Percentiles rank a stretch among this genome's conserved stretches.
Conservation (phyloP, 2,113 vertebrate species). For the Chauna torquata region DNA sequence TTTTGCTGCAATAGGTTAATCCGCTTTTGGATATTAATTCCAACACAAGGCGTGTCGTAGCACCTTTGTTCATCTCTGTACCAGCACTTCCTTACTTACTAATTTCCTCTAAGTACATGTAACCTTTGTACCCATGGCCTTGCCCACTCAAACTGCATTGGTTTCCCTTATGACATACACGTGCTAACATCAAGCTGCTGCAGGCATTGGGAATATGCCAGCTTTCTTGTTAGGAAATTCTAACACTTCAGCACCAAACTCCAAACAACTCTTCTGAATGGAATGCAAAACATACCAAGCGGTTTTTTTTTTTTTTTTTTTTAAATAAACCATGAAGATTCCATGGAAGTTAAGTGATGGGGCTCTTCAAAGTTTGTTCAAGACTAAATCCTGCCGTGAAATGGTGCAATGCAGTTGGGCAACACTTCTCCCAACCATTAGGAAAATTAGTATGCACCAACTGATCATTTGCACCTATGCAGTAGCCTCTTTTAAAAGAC, state of each 20-base stretch:
- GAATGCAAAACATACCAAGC: background rate
- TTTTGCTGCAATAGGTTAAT: background rate
- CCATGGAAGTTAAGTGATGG: background rate
- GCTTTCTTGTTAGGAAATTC: background rate
- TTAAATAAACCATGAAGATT: background rate
- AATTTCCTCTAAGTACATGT: background rate
- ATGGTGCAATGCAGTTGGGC: background rate
- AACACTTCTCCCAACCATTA: background rate
- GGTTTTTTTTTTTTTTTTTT: background rate
- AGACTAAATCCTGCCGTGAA: background rate
- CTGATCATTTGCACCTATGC: background rate
- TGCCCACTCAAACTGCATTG: background rate
- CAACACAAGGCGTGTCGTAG: background rate
- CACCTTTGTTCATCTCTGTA: background rate
- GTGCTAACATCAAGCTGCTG: background rate
- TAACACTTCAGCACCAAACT: background rate
- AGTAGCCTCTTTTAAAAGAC: background rate
- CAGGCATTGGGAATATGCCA: background rate
- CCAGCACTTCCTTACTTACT: background rate
- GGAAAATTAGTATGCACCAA: background rate
- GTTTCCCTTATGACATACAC: background rate
- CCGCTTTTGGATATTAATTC: background rate
- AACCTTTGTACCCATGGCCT: background rate
- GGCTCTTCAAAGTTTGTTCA: background rate
- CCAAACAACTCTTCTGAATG: background rate